A percentile compares a stretch with the other conserved stretches of the same genome.
These are phyloP conservation scores for Sylvia atricapilla DNA, from an alignment of 2,113 vertebrate genomes.

Conservation along the genomic window DNA sequence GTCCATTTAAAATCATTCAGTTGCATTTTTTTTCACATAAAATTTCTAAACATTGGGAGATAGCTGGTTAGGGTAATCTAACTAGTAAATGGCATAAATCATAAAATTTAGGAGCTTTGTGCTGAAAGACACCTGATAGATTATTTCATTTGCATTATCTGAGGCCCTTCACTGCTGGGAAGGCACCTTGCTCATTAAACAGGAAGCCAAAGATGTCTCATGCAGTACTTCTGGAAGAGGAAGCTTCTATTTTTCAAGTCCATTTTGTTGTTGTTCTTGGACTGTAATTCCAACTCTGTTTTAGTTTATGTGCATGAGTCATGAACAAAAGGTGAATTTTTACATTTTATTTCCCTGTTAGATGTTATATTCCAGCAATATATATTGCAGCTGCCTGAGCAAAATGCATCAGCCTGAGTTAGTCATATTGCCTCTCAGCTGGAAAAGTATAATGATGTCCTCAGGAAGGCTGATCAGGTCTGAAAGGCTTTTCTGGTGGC, in stretches of 20 bases:
- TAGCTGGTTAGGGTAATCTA: background rate
- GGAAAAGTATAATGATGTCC: background rate
- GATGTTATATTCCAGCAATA: background rate
- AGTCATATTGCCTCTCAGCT: background rate
- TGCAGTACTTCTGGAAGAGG: background rate
- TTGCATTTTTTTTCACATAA: background rate
- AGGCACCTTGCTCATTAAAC: background rate
- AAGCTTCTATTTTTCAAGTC: background rate
- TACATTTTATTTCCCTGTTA: background rate
- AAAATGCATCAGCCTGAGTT: background rate
- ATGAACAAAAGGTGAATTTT: background rate
- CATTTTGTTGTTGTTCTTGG: background rate
- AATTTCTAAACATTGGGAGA: background rate
- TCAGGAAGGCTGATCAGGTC: background rate
- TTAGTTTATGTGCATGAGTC: constrained; percentile 5
- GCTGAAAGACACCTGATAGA: background rate
- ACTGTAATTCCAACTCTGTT: background rate
- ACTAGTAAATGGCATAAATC: background rate
- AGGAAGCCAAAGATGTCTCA: background rate
- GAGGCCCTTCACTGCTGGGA: background rate
- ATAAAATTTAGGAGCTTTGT: background rate
- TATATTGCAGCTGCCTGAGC: background rate
- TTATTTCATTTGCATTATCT: background rate
- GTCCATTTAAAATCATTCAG: background rate
- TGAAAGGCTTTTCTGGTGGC: background rate